Percentiles rank a stretch among this genome's conserved stretches.
phyloP scores from a whole-genome alignment of 2,113 vertebrate genomes.

The Petromus typicus region DNA sequence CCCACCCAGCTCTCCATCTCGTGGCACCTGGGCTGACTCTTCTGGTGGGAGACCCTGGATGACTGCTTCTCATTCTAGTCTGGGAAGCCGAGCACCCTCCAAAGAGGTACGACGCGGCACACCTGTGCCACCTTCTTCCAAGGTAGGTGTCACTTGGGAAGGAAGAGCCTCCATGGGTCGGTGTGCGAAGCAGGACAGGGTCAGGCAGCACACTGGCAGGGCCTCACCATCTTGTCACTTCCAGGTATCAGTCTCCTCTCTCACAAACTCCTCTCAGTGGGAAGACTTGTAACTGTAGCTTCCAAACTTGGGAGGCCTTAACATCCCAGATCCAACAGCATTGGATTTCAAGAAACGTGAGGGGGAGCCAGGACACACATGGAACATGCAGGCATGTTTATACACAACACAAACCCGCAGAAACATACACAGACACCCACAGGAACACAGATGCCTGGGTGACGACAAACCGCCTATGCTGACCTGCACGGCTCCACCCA shows the following conservation, averaged over 20 bases:
- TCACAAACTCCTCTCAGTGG: not conserved
- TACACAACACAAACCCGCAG: not conserved
- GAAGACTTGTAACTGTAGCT: not conserved
- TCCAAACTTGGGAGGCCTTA: not conserved
- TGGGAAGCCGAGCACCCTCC: not conserved
- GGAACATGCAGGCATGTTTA: not conserved
- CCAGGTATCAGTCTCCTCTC: not conserved
- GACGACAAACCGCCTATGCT: not conserved
- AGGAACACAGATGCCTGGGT: no score
- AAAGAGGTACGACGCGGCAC: rapidly evolving
- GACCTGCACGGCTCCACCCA: not conserved
- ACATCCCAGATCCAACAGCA: not conserved
- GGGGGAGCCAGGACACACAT: not conserved
- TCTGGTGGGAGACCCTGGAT: not conserved
- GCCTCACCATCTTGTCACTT: not conserved
- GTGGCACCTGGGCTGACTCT: no score
- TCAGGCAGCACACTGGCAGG: rapidly evolving
- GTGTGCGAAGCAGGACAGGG: rapidly evolving
- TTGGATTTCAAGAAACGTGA: not conserved
- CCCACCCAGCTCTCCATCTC: not conserved
- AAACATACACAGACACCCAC: no score
- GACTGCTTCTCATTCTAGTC: not conserved
- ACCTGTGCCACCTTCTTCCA: not conserved
- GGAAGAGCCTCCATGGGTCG: not conserved
- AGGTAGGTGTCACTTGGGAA: not conserved